phyloP scores from a whole-genome alignment of 2,113 vertebrate genomes.

The Hemiscyllium ocellatum region DNA sequence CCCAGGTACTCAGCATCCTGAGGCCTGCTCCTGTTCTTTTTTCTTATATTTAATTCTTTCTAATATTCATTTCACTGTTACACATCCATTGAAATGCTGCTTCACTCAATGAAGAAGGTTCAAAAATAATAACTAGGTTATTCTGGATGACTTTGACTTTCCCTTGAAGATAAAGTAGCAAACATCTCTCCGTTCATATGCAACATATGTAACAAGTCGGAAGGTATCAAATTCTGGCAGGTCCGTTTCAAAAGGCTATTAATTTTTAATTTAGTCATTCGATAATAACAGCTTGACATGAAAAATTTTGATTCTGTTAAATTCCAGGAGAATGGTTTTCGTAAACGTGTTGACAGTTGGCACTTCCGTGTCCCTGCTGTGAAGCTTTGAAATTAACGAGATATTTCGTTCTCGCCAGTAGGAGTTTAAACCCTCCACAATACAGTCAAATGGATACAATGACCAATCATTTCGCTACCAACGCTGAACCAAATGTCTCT shows the following conservation, averaged over 20 bases:
- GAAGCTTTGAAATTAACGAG: neutral
- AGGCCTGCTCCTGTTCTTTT: neutral
- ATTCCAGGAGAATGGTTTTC: neutral
- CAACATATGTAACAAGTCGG: neutral
- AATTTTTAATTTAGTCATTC: neutral
- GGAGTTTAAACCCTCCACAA: neutral
- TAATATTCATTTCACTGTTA: neutral
- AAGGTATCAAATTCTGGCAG: neutral
- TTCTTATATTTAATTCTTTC: neutral
- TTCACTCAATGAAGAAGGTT: neutral
- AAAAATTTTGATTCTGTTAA: neutral
- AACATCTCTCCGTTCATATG: neutral
- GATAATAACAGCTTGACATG: neutral
- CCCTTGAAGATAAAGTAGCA: neutral
- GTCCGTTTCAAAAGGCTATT: neutral
- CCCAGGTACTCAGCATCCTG: neutral
- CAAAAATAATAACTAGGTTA: neutral
- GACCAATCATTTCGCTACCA: neutral
- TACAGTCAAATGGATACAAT: neutral
- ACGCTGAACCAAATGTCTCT: neutral
- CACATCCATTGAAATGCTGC: neutral
- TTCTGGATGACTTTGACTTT: neutral
- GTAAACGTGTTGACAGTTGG: neutral
- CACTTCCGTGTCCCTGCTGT: neutral
- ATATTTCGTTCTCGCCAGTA: neutral